Evolutionary conservation across 2,888 invertebrate species (phyloP).

Genomic region (Pollenia amentaria): DNA sequence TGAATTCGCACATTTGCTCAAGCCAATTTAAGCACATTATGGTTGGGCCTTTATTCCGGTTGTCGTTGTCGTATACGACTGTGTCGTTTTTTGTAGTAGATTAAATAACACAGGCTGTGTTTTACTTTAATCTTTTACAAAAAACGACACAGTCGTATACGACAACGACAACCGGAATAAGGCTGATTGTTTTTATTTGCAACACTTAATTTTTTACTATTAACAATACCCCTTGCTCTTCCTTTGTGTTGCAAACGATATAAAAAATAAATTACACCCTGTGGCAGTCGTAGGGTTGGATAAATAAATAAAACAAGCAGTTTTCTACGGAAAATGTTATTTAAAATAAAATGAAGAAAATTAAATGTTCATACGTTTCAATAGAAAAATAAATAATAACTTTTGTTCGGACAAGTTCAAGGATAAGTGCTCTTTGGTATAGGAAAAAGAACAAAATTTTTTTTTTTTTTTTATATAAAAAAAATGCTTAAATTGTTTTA

Average conservation of each 20-base stretch:
- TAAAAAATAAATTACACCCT: not conserved
- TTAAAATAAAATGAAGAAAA: conserved; percentile 34
- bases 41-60: too few species aligned
- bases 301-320: conserved; percentile 13
- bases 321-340: conserved; percentile 9
- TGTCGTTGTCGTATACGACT: too few species aligned
- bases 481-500: not conserved
- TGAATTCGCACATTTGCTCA: too few species aligned
- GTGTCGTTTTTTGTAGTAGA: too few species aligned
- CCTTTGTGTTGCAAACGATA: not conserved
- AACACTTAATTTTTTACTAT: not conserved
- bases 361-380: conserved; percentile 26
- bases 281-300: not conserved
- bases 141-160: too few species aligned
- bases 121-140: too few species aligned
- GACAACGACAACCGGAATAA: too few species aligned
- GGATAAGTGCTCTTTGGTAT: conserved; percentile 42
- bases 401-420: conserved; percentile 64
- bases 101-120: too few species aligned
- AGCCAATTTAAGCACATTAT: too few species aligned
- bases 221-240: too few species aligned
- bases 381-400: conserved; percentile 19
- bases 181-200: not conserved
- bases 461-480: conserved; percentile 4
- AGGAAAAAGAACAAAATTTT: conserved; percentile 5